Evolutionary conservation across 2,888 invertebrate genomes (phyloP).

Genomic region (Diarsia rubi): DNA sequence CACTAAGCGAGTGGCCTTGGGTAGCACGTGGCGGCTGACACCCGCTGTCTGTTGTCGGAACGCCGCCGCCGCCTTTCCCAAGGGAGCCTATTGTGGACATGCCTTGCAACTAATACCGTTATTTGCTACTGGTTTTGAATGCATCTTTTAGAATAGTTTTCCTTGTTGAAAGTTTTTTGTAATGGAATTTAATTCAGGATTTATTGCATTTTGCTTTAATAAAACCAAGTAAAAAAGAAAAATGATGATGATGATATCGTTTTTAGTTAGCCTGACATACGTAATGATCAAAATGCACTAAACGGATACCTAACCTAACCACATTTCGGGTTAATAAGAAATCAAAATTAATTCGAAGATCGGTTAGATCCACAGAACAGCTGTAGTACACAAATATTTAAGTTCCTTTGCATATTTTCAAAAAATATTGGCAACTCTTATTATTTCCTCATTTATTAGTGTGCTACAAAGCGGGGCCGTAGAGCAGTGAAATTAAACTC

Average conservation of each 20-base stretch:
- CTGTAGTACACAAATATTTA: background rate
- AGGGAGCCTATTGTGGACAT: conserved; percentile 89
- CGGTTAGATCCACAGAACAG: background rate
- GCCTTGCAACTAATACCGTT: conserved; percentile 75
- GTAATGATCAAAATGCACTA: background rate
- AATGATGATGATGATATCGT: background rate
- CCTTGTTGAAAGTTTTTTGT: background rate
- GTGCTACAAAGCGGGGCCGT: background rate
- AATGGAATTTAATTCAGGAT: background rate
- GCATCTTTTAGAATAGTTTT: conserved; percentile 5
- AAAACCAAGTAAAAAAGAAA: background rate
- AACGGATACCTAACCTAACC: background rate
- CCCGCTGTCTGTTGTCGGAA: conserved; percentile 91
- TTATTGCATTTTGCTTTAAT: conserved; percentile 2
- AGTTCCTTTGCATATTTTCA: background rate
- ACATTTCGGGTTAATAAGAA: background rate
- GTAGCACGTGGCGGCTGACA: conserved; percentile 91
- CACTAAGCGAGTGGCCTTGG: conserved; percentile 91
- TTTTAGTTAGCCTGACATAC: background rate
- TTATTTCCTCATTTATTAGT: background rate
- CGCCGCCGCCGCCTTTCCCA: conserved; percentile 91
- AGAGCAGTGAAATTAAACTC: background rate
- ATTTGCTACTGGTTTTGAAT: conserved; percentile 61
- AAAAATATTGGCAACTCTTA: background rate
- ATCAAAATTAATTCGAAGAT: background rate